A percentile compares a stretch with the other conserved stretches of the same genome.
Evolutionary conservation across 2,888 invertebrate species (phyloP).

Genomic region (Catocala fraxini): DNA sequence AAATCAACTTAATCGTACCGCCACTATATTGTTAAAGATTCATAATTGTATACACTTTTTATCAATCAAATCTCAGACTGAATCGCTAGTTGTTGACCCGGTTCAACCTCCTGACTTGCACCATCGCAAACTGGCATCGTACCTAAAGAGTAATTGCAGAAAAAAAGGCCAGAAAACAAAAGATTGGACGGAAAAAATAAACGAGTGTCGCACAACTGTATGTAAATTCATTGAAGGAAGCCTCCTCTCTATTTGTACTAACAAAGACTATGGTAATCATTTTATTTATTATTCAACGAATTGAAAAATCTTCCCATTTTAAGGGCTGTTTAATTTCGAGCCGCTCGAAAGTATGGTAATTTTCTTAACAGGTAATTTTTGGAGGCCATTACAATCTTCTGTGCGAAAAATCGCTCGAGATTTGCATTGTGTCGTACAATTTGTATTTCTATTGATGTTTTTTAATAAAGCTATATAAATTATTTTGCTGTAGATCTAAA

Average conservation of each 20-base stretch:
- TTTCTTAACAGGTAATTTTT: constrained; percentile 15
- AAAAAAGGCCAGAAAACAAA: constrained; percentile 35
- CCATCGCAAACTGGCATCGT: constrained; percentile 13
- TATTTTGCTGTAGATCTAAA: too few relatives aligned
- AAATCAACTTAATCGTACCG: too few relatives aligned
- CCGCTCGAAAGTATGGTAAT: constrained; percentile 25
- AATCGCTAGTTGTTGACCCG: too few relatives aligned
- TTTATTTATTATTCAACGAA: constrained; percentile 46
- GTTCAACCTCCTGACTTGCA: constrained; percentile 17
- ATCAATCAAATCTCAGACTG: too few relatives aligned
- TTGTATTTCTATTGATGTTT: too few relatives aligned
- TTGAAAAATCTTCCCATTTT: constrained; percentile 39
- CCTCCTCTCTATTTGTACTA: constrained; percentile 41
- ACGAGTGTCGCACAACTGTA: constrained; percentile 40
- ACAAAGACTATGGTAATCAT: constrained; percentile 54
- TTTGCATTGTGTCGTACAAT: background rate
- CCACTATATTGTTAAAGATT: too few relatives aligned
- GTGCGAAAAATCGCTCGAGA: background rate
- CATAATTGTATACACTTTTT: too few relatives aligned
- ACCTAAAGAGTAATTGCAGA: constrained; percentile 35
- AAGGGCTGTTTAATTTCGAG: constrained; percentile 31
- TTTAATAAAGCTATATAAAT: too few relatives aligned
- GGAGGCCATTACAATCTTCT: background rate
- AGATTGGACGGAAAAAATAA: constrained; percentile 30
- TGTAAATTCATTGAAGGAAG: constrained; percentile 50